A percentile compares a stretch with the other conserved stretches of the same genome.
These are phyloP conservation scores for Onthophagus sagittarius DNA, from an alignment of 2,888 invertebrate genomes.

Conservation along the genomic window DNA sequence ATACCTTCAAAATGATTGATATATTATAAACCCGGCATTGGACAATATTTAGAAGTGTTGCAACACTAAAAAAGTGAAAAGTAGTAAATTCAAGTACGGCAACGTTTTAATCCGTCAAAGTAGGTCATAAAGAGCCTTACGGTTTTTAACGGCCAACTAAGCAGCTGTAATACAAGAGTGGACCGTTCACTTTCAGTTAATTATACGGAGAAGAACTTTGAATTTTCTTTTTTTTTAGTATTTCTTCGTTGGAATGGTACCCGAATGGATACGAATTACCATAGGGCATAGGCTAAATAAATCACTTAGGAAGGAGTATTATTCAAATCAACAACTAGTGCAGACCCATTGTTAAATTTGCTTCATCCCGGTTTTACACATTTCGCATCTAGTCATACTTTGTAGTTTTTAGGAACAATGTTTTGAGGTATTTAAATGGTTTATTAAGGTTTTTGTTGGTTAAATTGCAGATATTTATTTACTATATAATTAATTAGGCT, in stretches of 20 bases:
- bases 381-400: background rate
- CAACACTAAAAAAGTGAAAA: background rate
- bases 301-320: conserved; percentile 61
- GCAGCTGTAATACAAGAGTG: background rate
- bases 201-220: background rate
- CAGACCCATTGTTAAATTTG: background rate
- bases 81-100: background rate
- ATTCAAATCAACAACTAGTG: conserved; percentile 33
- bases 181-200: background rate
- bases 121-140: background rate
- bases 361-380: background rate
- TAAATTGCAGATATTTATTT: too few species aligned
- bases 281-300: conserved; percentile 59
- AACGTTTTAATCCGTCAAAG: background rate
- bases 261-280: conserved; percentile 62
- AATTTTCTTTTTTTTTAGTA: conserved; percentile 44
- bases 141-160: background rate
- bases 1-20: background rate
- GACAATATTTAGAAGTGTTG: background rate
- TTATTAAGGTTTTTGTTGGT: background rate
- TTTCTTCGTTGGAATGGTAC: conserved; percentile 57
- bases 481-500: too few species aligned
- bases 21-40: background rate
- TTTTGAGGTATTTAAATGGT: background rate
- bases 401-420: background rate